These are phyloP conservation scores for Platichthys stellatus DNA, from an alignment of 2,113 vertebrate genomes.

Conservation along the genomic window DNA sequence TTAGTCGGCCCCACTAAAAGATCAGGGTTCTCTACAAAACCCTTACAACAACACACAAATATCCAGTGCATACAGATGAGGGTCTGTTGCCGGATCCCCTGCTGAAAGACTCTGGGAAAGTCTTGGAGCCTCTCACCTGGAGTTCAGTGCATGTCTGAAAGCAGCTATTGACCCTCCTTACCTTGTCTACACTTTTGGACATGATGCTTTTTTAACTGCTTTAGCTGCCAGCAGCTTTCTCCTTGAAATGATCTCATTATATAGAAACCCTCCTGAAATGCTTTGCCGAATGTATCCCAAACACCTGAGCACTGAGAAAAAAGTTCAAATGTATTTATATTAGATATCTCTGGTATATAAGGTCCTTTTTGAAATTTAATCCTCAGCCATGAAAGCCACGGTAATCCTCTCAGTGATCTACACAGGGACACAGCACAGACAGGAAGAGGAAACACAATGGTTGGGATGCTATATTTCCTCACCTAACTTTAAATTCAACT, in stretches of 20 bases:
- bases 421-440: neutral
- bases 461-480: slow-evolving; percentile 10
- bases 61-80: too few relatives aligned
- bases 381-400: slow-evolving; percentile 1
- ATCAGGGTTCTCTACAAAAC: too few relatives aligned
- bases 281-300: neutral
- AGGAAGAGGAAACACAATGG: slow-evolving; percentile 17
- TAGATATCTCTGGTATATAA: slow-evolving; percentile 8
- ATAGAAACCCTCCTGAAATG: neutral
- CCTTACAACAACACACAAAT: too few relatives aligned
- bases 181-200: too few relatives aligned
- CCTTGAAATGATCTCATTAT: slow-evolving; percentile 12
- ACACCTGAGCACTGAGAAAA: neutral
- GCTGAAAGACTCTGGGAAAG: too few relatives aligned
- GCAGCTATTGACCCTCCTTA: too few relatives aligned
- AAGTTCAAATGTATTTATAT: neutral
- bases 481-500: slow-evolving; percentile 41
- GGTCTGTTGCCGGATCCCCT: too few relatives aligned
- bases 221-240: neutral
- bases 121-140: too few relatives aligned
- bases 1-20: too few relatives aligned
- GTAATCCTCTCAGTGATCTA: slow-evolving; percentile 33
- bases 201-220: too few relatives aligned
- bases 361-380: slow-evolving; percentile 13
- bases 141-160: too few relatives aligned